Conservation (phyloP, 2,797 vertebrate species). For the Rhinella marina region DNA sequence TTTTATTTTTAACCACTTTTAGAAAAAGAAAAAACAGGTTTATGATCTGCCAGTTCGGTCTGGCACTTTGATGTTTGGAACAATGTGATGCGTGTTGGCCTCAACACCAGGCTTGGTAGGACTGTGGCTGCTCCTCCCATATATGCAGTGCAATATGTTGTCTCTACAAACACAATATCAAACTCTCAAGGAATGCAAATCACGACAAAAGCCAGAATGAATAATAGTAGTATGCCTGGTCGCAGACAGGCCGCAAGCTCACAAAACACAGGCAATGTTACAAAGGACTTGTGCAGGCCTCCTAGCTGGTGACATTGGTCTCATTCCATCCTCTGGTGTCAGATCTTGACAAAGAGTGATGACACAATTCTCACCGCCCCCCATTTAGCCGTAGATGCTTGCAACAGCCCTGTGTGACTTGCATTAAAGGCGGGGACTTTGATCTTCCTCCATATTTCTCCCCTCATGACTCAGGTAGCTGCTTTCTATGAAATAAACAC, state of each 20-base stretch:
- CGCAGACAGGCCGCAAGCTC: neutral
- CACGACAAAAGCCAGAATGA: neutral
- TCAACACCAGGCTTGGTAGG: too few relatives aligned
- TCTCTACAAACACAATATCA: neutral
- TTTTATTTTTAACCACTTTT: too few relatives aligned
- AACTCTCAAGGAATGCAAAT: neutral
- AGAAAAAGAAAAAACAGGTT: too few relatives aligned
- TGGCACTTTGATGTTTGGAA: neutral
- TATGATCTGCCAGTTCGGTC: neutral
- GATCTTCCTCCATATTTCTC: constrained; percentile 91
- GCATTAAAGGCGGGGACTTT: constrained; percentile 85
- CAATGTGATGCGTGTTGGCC: neutral
- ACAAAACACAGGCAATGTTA: neutral
- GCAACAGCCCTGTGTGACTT: constrained; percentile 71
- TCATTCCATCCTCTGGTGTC: constrained; percentile 86
- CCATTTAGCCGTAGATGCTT: constrained; percentile 74
- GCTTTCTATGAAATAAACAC: constrained; percentile 96
- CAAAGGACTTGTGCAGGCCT: neutral
- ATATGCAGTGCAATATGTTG: too few relatives aligned
- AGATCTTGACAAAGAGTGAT: constrained; percentile 79
- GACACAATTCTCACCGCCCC: constrained; percentile 71
- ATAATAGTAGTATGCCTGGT: neutral
- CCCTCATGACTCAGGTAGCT: constrained; percentile 89
- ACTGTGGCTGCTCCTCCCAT: too few relatives aligned
- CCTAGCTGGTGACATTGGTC: constrained; percentile 75